Base-by-base conservation (phyloP, 2,888 invertebrate species). In the Scaeva pyrastri region DNA sequence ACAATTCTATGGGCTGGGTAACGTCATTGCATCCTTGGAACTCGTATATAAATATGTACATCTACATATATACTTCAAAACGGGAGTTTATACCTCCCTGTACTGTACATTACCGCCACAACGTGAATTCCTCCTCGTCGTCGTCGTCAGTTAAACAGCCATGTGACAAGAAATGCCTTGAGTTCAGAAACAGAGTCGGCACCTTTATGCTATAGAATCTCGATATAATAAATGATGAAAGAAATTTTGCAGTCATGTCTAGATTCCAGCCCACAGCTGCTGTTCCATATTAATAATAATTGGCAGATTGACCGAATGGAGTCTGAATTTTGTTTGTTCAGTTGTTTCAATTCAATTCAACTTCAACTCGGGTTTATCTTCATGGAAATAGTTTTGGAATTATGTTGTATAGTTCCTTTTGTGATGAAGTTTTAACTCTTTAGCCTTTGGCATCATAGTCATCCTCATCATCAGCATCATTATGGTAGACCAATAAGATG, bases 341-440 rank as follows among this genome's bases (percentile, higher is more conserved):
- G 36, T 36, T 16, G 31, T 31, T 31, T 31, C 31, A 31, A n/a
- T n/a, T n/a, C n/a, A n/a, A n/a, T 23, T 16, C 23, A 19, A 14
- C 55, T 14, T 77, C 73, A 73, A 77, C 60, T 45, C 56, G 12
- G 45, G 73, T 78, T 68, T 77, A 55, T 78, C 68, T 55, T 48
- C 8, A 48, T 36, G 62, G 62, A 74, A 78, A 70, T 62, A 74
- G 55, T 77, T 70, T 77, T n/a, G 58, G 62, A 73, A 73, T 83
- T 77, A 52, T 52, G n/a, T 31, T 31, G 7, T 6, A 23, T 14
- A 8, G 41, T 39, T 26, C 11, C 41, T 19, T 48, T 16, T 39
- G 23, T 39, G 6, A 31, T 31, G 14, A 26, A 2, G 36, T 14
- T 11, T 5, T 7, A 31, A 31, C 10, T 19, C 2, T 31, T 31